Evolutionary conservation across 1,140 invertebrate species (phyloP), one percentile per base, ranked within the genome.

Genomic region (Thalassaphorura encarpata): DNA sequence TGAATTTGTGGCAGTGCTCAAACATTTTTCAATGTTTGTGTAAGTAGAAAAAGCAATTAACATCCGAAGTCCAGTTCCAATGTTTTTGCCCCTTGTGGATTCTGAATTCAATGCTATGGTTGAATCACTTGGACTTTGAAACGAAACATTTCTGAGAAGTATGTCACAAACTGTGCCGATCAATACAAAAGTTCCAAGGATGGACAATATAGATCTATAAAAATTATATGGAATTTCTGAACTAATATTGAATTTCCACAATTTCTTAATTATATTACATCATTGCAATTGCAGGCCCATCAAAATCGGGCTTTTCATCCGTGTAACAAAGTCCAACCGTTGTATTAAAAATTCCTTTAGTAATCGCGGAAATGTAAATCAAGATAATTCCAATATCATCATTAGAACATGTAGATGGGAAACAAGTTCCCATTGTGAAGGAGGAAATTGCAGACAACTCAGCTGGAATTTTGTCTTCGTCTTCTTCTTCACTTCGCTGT

Each of bases 21-120:
- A 46, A 11, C 73, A 52, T 60, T 72, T 73, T 15, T 62, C 58
- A 15, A 63, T 66, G 55, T 75, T 75, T 8, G 60, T 68, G 29
- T 72, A 63, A 8, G 70, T 23, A 24, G 72, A 73, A 63, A 75
- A 75, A 23, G 58, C 45, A 2, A 52, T 18, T 1, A 62, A 33
- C 16, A 26, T 19, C 28, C 26, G 26, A 23, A 21, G 6, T 18
- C 15, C 26, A 29, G 6, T 26, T 13, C n/a, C n/a, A n/a, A 19
- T 16, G n/a, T 26, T 24, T 46, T 18, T 2, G 3, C 13, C 29
- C 54, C 18, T 8, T 11, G 16, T 16, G 18, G 6, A 5, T 15
- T 48, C 23, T 5, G 19, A 28, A 11, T 13, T n/a, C n/a, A n/a
- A n/a, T n/a, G n/a, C n/a, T n/a, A n/a, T n/a, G n/a, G 52, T 6